Base-by-base conservation (phyloP, 2,888 invertebrate genomes). In the Drosophila imparisetae region DNA sequence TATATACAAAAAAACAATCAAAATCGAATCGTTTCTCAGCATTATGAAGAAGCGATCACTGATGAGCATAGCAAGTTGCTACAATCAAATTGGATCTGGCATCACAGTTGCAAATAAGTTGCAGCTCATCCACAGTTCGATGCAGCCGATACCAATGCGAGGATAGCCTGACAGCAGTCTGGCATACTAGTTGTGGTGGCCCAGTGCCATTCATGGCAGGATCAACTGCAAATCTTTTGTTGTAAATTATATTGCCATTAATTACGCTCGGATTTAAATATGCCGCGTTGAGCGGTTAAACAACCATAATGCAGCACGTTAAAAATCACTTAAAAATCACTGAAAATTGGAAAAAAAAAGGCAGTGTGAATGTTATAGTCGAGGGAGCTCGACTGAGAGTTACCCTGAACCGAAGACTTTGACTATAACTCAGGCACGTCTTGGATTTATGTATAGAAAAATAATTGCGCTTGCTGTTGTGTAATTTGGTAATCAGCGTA, bases 231-330 rank as follows among this genome's bases (percentile, higher is more conserved):
- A 21, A 73, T 63, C 49, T 36, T 61, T 60, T 61, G 61, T 50
- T 71, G 78, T 89, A 81, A 88, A 91, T 91, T 91, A 89, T 89
- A 84, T 86, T 70, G 79, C 90, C 90, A 91, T 91, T 91, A 91
- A 91, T 91, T 89, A 90, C 71, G 78, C 62, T 78, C 45, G 76
- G 78, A 85, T 89, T 85, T 80, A 63, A 27, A 50, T 29, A 7
- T 86, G 86, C 78, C 66, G 79, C 69, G 50, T 67, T 63, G 42
- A 75, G 68, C 74, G 72, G 81, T 83, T 81, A 75, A 86, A 74
- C 80, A 74, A 50, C 75, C 75, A 62, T 79, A 88, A 83, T 86
- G 79, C 72, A 71, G 60, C 80, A 72, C 52, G 85, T 86, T 87
- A 80, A 84, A 79, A 87, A 80, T 89, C 85, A 89, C 80, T 86